These are phyloP conservation scores for Rhagonycha fulva DNA, from an alignment of 2,888 invertebrate genomes.

Conservation along the genomic window DNA sequence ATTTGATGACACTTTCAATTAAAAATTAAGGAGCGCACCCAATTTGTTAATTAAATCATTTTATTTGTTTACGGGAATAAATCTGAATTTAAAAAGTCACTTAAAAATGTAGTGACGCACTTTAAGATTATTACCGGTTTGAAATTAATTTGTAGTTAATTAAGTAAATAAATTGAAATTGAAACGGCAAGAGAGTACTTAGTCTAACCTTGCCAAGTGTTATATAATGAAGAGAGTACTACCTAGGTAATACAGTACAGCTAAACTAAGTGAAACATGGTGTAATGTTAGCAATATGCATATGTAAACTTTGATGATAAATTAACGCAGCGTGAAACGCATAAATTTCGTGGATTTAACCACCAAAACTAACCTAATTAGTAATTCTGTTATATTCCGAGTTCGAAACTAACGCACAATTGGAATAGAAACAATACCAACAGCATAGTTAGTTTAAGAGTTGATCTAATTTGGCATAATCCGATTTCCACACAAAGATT, in stretches of 20 bases:
- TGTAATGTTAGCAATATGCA: conserved; percentile 22
- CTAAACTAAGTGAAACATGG: conserved; percentile 4
- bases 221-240: neutral
- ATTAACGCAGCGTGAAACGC: conserved; percentile 32
- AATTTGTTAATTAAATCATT: neutral
- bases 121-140: neutral
- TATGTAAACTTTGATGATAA: conserved; percentile 28
- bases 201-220: neutral
- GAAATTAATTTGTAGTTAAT: neutral
- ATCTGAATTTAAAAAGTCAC: neutral
- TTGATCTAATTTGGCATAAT: conserved; percentile 52
- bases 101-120: neutral
- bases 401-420: conserved; percentile 35
- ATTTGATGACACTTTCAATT: neutral
- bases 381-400: conserved; percentile 32
- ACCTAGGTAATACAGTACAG: neutral
- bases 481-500: conserved; percentile 50
- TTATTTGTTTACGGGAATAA: neutral
- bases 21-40: neutral
- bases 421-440: conserved; percentile 41
- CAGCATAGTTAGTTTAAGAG: conserved; percentile 50
- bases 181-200: neutral
- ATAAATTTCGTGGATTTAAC: conserved; percentile 38
- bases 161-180: conserved; percentile 2
- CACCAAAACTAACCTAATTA: conserved; percentile 38